Evolutionary conservation across 1,140 invertebrate species (phyloP).

Genomic region (Sitobion miscanthi): DNA sequence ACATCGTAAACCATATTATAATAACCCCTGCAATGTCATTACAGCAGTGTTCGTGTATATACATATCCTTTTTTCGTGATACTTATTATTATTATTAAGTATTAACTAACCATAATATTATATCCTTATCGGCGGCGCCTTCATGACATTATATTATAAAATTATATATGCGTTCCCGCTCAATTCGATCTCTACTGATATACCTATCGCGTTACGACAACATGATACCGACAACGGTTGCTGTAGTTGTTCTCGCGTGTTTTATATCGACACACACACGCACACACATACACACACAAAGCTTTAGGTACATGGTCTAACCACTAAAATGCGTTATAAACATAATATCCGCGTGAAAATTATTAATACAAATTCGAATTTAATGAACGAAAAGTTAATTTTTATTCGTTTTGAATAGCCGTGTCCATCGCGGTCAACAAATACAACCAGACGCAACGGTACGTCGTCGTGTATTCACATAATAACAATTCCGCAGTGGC

Average conservation of each 20-base stretch:
- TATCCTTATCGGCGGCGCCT: neutral
- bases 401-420: constrained; percentile 28
- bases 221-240: neutral
- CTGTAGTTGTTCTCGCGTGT: neutral
- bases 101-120: constrained; percentile 13
- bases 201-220: constrained; percentile 20
- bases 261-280: neutral
- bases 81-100: neutral
- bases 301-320: neutral
- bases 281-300: neutral
- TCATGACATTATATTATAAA: neutral
- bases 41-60: neutral
- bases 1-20: constrained; percentile 9
- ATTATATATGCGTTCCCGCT: neutral
- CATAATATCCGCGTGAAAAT: neutral
- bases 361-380: constrained; percentile 1
- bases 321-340: constrained; percentile 5
- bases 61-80: neutral
- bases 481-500: constrained; percentile 47
- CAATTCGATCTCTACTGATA: neutral
- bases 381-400: neutral
- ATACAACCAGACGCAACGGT: constrained; percentile 39
- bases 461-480: constrained; percentile 34
- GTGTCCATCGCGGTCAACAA: constrained; percentile 44
- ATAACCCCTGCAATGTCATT: neutral